Conservation (phyloP, 2,888 invertebrate genomes). For the Gastracanthus pulcherrimus region DNA sequence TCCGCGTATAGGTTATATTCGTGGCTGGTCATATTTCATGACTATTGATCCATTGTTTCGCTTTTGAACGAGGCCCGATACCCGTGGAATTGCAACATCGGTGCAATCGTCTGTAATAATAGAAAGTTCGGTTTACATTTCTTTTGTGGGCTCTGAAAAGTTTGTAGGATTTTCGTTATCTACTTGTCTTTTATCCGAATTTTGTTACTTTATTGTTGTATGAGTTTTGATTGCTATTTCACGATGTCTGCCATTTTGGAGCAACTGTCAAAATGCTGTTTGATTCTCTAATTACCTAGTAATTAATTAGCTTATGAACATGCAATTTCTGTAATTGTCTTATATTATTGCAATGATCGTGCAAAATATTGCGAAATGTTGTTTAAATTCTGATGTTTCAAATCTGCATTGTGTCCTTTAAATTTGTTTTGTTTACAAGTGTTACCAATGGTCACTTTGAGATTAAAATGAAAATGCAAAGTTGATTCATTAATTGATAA, state of each 20-base stretch:
- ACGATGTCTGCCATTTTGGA: background rate
- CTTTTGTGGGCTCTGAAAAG: background rate
- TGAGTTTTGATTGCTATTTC: background rate
- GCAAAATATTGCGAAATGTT: background rate
- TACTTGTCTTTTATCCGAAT: background rate
- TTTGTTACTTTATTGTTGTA: background rate
- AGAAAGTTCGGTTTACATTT: background rate
- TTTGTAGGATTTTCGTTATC: background rate
- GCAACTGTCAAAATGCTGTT: background rate
- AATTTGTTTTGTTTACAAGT: background rate
- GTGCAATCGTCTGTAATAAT: slow-evolving; percentile 17
- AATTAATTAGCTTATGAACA: too few relatives aligned
- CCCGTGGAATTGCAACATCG: slow-evolving; percentile 10
- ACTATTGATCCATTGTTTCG: slow-evolving; percentile 42
- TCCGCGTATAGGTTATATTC: background rate
- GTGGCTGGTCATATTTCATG: slow-evolving; percentile 10
- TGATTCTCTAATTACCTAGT: background rate
- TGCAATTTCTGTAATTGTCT: too few relatives aligned
- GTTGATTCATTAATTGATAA: background rate
- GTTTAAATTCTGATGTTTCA: background rate
- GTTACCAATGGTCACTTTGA: background rate
- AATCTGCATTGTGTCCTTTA: background rate
- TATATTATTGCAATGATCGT: too few relatives aligned
- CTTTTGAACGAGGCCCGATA: background rate
- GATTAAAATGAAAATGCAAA: background rate